Evolutionary conservation across 1,140 invertebrate genomes (phyloP).

Genomic region (Caenorhabditis inopinata): DNA sequence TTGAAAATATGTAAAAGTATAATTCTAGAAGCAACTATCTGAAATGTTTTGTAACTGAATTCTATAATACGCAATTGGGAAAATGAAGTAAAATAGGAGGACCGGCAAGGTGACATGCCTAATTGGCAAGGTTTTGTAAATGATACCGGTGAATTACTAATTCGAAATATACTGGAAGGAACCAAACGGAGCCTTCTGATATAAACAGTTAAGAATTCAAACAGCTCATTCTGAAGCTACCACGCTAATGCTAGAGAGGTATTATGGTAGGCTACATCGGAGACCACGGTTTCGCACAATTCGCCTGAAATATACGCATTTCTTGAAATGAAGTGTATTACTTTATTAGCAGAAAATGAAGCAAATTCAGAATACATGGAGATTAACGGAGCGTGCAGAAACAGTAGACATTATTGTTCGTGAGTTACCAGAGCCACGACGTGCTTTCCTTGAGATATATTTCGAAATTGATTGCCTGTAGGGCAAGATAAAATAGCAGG

Average conservation of each 20-base stretch:
- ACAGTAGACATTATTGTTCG: not conserved
- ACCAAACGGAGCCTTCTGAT: not conserved
- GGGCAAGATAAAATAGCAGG: not conserved
- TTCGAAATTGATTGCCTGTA: not conserved
- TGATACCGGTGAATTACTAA: no score
- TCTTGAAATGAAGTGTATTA: not conserved
- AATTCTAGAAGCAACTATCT: no score
- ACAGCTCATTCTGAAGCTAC: conserved; percentile 1
- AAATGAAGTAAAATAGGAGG: no score
- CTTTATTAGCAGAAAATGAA: not conserved
- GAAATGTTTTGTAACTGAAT: no score
- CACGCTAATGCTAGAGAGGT: not conserved
- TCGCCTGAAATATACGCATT: not conserved
- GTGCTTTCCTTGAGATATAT: not conserved
- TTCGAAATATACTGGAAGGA: no score
- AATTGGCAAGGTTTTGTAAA: no score
- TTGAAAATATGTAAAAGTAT: no score
- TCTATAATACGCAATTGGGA: no score
- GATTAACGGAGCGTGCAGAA: not conserved
- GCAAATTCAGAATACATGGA: not conserved
- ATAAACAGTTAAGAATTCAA: no score
- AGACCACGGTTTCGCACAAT: no score
- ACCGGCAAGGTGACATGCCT: no score
- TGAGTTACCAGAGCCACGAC: not conserved
- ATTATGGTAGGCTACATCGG: conserved; percentile 2